Conservation (phyloP, 1,140 invertebrate genomes). For the Drosophila miranda region DNA sequence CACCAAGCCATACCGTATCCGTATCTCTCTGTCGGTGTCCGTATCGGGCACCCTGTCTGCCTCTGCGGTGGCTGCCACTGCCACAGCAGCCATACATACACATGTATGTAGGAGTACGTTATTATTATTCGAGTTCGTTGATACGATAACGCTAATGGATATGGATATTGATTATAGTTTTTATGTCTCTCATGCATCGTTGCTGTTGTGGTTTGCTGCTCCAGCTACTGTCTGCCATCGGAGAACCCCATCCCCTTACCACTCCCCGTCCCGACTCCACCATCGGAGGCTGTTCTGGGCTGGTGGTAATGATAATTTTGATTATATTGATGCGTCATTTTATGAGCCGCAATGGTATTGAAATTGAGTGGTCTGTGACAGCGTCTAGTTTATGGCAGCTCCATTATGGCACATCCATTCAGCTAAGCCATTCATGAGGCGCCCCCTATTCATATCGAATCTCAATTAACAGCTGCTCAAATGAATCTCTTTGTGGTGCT, state of each 20-base stretch:
- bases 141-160: conserved; percentile 80
- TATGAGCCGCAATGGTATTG: conserved; percentile 79
- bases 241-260: no score
- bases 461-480: conserved; percentile 69
- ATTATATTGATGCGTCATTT: conserved; percentile 80
- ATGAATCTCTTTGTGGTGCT: conserved; percentile 13
- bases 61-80: no score
- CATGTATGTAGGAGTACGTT: conserved; percentile 48
- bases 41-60: background rate
- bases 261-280: background rate
- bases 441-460: conserved; percentile 23
- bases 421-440: conserved; percentile 43
- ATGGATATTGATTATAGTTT: conserved; percentile 81
- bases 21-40: background rate
- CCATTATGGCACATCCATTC: conserved; percentile 47
- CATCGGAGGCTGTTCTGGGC: conserved; percentile 4
- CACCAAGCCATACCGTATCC: conserved; percentile 15
- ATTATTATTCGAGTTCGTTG: conserved; percentile 74
- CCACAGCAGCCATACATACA: conserved; percentile 17
- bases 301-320: conserved; percentile 73
- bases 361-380: conserved; percentile 79
- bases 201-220: conserved; percentile 11
- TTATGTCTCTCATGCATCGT: conserved; percentile 59
- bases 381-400: conserved; percentile 53
- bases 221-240: conserved; percentile 3